Conservation (phyloP, 2,888 invertebrate genomes). For the Ichneumoninae sp. region DNA sequence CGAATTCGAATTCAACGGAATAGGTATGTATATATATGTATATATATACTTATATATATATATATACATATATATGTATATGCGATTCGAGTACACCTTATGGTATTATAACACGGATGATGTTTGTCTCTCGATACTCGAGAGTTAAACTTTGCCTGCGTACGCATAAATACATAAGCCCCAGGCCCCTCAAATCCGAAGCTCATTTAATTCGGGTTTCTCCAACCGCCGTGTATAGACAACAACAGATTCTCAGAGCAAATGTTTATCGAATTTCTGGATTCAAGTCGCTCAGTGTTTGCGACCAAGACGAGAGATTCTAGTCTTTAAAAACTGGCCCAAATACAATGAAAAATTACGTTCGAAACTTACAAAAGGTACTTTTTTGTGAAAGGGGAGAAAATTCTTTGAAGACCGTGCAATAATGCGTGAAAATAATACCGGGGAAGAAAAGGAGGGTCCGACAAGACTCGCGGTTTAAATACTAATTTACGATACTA, state of each 20-base stretch:
- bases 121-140: slow-evolving; percentile 20
- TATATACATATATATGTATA: neutral
- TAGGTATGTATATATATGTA: neutral
- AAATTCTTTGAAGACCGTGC: no score
- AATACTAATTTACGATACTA: no score
- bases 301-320: neutral
- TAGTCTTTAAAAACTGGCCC: neutral
- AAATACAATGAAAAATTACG: neutral
- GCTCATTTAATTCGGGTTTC: neutral
- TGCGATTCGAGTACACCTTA: neutral
- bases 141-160: slow-evolving; percentile 19
- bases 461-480: no score
- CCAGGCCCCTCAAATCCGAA: neutral
- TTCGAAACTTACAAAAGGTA: neutral
- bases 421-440: no score
- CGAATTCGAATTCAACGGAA: slow-evolving; percentile 26
- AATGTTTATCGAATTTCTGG: neutral
- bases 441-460: no score
- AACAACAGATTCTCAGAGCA: neutral
- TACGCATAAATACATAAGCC: slow-evolving; percentile 38
- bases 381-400: neutral
- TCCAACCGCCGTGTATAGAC: neutral
- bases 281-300: neutral
- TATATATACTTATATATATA: neutral
- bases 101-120: slow-evolving; percentile 8